Base-by-base conservation (phyloP, 2,113 vertebrate genomes). In the Dasyurus viverrinus region DNA sequence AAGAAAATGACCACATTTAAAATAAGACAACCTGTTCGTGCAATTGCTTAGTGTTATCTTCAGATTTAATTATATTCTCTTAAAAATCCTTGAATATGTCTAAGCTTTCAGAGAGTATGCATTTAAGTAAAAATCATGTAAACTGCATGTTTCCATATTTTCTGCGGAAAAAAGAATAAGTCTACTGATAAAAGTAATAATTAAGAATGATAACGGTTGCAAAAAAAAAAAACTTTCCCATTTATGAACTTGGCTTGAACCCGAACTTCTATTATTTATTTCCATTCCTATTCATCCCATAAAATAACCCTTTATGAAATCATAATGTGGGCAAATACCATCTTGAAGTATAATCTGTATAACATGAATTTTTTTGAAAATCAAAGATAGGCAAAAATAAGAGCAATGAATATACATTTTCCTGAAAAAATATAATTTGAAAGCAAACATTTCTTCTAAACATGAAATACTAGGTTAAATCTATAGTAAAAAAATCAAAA, bases 61-160 rank as follows among this genome's bases (percentile, higher is more conserved):
- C 48, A 94, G 89, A 91, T 93, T 96, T 93, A 97, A 95, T 53
- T 94, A 90, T 53, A 68, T 68, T 53, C 92, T 96, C 92, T 89
- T 46, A 95, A 91, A 94, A 54, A 95, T 53, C 76, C 92, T 84
- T 76, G 30, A 11, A 92, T 25, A 52, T 84, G n/a, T 84, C n/a
- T 84, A 42, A 42, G 19, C 36, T 27, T 50, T 23, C 91, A 91
- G 57, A 68, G 53, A 93, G 48, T 22, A 84, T 36, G 14, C 3
- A 89, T 89, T 92, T 93, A 92, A 89, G 55, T 68, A 92, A 96
- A 84, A 89, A 52, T 89, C 42, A 19, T 8, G 42, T 57, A 0
- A 92, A 89, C 24, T 47, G 25, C 57, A 8, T 2, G 2, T 90
- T 53, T 96, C 68, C 60, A 42, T 84, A n/a, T n/a, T 76, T 76